Evolutionary conservation across 2,888 invertebrate species (phyloP).

Genomic region (Nemapogon koenigi): DNA sequence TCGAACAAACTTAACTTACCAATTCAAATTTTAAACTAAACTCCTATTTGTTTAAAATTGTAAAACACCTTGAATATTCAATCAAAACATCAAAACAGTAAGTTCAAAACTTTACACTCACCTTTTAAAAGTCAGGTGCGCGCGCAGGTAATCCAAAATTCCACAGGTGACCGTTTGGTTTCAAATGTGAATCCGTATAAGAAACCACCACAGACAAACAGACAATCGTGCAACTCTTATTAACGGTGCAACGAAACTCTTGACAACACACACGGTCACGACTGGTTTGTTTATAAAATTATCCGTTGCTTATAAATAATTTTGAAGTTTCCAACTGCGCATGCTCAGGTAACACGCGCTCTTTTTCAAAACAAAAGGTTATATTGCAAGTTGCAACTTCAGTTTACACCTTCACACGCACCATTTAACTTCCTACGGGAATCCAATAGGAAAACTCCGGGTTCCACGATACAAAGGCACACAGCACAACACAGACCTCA

Average conservation of each 20-base stretch:
- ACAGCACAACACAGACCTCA: not conserved
- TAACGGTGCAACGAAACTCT: conserved; percentile 35
- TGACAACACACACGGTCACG: conserved; percentile 33
- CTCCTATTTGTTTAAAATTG: no score
- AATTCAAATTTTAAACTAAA: no score
- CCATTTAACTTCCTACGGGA: conserved; percentile 32
- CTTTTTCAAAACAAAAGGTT: conserved; percentile 48
- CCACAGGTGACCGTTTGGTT: conserved; percentile 57
- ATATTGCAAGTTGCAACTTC: conserved; percentile 40
- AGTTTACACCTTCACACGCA: conserved; percentile 26
- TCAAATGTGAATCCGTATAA: conserved; percentile 28
- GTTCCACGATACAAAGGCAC: not conserved
- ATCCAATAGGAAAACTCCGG: conserved; percentile 33
- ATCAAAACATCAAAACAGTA: conserved; percentile 6
- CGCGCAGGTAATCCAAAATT: conserved; percentile 59
- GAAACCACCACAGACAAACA: not conserved
- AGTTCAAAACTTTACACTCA: conserved; percentile 24
- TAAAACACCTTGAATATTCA: no score
- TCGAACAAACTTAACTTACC: no score
- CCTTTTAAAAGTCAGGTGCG: conserved; percentile 56
- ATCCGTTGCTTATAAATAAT: conserved; percentile 51
- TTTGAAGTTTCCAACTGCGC: conserved; percentile 48
- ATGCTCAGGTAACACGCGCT: conserved; percentile 56
- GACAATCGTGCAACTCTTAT: conserved; percentile 35
- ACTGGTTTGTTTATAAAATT: conserved; percentile 60